Evolutionary conservation across 2,113 vertebrate species (phyloP).

Genomic region (Pangasianodon gigas): DNA sequence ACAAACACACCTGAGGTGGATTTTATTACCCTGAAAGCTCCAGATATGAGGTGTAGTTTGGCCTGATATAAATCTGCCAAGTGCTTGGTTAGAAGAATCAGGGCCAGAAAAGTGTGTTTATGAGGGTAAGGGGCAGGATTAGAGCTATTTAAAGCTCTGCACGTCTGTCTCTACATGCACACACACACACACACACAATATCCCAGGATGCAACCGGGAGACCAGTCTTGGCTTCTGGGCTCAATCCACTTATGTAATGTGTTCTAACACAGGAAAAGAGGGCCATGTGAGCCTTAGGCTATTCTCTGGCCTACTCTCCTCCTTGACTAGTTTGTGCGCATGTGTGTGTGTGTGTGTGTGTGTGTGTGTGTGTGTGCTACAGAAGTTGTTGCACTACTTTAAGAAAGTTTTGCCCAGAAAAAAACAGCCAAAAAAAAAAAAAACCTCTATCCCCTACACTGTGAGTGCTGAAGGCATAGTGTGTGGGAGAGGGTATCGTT

Average conservation of each 20-base stretch:
- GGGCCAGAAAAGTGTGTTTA: slow-evolving; percentile 64
- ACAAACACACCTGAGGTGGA: slow-evolving; percentile 32
- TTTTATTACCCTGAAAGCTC: slow-evolving; percentile 32
- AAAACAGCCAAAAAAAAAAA: neutral
- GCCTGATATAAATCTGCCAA: slow-evolving; percentile 54
- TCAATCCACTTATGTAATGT: slow-evolving; percentile 67
- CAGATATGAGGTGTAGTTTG: slow-evolving; percentile 31
- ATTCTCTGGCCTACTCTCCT: slow-evolving; percentile 55
- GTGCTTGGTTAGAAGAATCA: slow-evolving; percentile 56
- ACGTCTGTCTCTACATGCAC: slow-evolving; percentile 61
- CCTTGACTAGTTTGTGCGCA: slow-evolving; percentile 7
- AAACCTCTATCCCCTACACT: neutral
- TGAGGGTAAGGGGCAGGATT: slow-evolving; percentile 64
- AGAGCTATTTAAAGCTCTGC: slow-evolving; percentile 72
- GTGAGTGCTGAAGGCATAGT: neutral
- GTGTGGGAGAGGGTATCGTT: slow-evolving; percentile 30
- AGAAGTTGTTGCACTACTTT: slow-evolving; percentile 34
- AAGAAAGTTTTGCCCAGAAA: slow-evolving; percentile 14
- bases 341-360: slow-evolving; percentile 19
- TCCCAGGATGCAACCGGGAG: slow-evolving; percentile 59
- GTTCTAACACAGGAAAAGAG: slow-evolving; percentile 61
- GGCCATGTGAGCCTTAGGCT: slow-evolving; percentile 67
- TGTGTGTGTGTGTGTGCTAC: neutral
- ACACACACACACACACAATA: slow-evolving; percentile 49
- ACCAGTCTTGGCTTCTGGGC: slow-evolving; percentile 57